Percentiles rank a stretch among this genome's conserved stretches.
These are phyloP conservation scores for Hippocampus abdominalis DNA, from an alignment of 2,113 vertebrate species.

Conservation along the genomic window DNA sequence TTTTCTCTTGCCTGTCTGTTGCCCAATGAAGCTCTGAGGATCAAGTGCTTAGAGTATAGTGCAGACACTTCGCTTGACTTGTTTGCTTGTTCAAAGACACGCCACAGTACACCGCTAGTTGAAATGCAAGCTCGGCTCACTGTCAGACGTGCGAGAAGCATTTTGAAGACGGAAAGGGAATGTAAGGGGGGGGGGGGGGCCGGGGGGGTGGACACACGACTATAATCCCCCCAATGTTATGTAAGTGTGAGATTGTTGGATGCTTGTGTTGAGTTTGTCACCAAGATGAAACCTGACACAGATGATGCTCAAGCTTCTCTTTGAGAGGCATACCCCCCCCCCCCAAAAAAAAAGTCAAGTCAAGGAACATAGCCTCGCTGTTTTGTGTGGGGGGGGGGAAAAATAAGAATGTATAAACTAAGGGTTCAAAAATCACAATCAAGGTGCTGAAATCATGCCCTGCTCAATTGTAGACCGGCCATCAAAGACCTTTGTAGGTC, in stretches of 20 bases:
- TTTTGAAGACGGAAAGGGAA: conserved; percentile 24
- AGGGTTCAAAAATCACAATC: too few species aligned
- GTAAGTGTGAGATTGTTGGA: conserved; percentile 54
- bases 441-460: too few species aligned
- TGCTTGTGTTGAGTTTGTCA: conserved; percentile 38
- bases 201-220: not conserved
- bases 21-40: conserved; percentile 72
- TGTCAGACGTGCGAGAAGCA: conserved; percentile 54
- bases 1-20: conserved; percentile 50
- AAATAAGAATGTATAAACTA: too few species aligned
- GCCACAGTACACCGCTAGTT: conserved; percentile 63
- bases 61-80: conserved; percentile 69
- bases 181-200: not conserved
- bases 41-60: conserved; percentile 73
- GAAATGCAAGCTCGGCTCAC: conserved; percentile 60
- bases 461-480: too few species aligned
- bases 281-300: conserved; percentile 38
- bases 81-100: conserved; percentile 70
- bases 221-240: conserved; percentile 55
- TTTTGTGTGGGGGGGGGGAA: too few species aligned
- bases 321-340: conserved; percentile 15
- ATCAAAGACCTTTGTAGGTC: too few species aligned
- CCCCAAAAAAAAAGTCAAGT: too few species aligned
- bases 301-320: conserved; percentile 27
- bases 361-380: too few species aligned